Evolutionary conservation across 2,113 vertebrate species (phyloP).

Genomic region (Eclectus roratus): DNA sequence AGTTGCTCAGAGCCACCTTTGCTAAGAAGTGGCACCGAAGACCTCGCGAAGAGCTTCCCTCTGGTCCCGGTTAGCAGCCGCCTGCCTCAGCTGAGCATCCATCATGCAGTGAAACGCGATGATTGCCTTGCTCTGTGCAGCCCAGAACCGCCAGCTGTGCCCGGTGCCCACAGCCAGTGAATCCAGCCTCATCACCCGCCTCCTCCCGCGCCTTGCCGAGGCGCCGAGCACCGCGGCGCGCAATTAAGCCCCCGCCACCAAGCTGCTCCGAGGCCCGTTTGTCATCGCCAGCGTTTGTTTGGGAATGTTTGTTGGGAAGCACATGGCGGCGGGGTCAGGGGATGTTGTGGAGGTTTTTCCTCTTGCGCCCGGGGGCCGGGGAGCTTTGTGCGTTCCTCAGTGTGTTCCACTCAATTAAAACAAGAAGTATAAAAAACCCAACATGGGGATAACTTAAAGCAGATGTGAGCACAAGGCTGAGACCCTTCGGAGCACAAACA

Average conservation of each 20-base stretch:
- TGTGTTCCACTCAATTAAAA: constrained; percentile 60
- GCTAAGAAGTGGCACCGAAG: background rate
- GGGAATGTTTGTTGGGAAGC: constrained; percentile 49
- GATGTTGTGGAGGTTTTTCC: constrained; percentile 46
- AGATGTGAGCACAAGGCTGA: constrained; percentile 59
- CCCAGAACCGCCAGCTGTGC: background rate
- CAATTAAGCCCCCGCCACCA: background rate
- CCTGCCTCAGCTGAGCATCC: background rate
- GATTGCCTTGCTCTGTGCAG: constrained; percentile 21
- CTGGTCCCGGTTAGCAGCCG: background rate
- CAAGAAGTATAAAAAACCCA: background rate
- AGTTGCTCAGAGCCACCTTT: background rate
- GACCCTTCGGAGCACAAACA: constrained; percentile 67
- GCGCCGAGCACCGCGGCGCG: background rate
- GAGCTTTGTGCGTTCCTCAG: constrained; percentile 42
- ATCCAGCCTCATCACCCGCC: background rate
- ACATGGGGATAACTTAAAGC: constrained; percentile 61
- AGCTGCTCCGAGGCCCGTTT: background rate
- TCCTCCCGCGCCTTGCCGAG: background rate
- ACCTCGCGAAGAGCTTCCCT: background rate
- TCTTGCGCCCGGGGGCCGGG: background rate
- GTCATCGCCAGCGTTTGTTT: constrained; percentile 7
- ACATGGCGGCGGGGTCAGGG: constrained; percentile 41
- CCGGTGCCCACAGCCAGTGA: background rate
- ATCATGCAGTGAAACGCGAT: background rate